Conservation (phyloP, 2,797 vertebrate genomes). For the Pseudochaenichthys georgianus region DNA sequence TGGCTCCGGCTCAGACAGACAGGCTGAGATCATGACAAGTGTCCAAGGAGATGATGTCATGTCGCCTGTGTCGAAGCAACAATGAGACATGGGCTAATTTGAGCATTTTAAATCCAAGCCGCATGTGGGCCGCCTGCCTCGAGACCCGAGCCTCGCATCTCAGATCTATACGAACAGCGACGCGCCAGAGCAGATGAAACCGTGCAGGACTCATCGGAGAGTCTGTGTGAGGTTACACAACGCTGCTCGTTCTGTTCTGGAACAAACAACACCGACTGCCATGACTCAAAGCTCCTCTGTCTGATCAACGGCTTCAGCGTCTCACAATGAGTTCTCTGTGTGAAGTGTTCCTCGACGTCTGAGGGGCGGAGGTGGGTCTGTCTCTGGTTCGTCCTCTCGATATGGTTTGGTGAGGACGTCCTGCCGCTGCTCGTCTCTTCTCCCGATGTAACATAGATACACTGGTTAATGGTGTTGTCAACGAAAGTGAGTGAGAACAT, state of each 20-base stretch:
- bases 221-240: slow-evolving; percentile 44
- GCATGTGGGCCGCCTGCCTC: slow-evolving; percentile 61
- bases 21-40: slow-evolving; percentile 61
- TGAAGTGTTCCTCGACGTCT: slow-evolving; percentile 54
- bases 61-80: slow-evolving; percentile 63
- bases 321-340: slow-evolving; percentile 66
- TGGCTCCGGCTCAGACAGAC: slow-evolving; percentile 46
- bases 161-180: slow-evolving; percentile 8
- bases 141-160: too few relatives aligned
- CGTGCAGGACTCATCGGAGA: not conserved
- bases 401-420: slow-evolving; percentile 33
- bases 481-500: slow-evolving; percentile 22
- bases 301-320: slow-evolving; percentile 57
- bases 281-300: slow-evolving; percentile 71
- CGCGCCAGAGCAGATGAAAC: not conserved
- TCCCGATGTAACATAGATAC: slow-evolving; percentile 7
- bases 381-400: slow-evolving; percentile 52
- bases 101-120: slow-evolving; percentile 51
- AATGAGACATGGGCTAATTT: slow-evolving; percentile 62
- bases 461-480: slow-evolving; percentile 19
- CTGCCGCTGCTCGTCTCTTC: slow-evolving; percentile 32
- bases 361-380: slow-evolving; percentile 59
- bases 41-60: slow-evolving; percentile 74
- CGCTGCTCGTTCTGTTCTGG: slow-evolving; percentile 37
- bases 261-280: slow-evolving; percentile 73